Base-by-base conservation (phyloP, 2,113 vertebrate genomes). In the Sander vitreus region DNA sequence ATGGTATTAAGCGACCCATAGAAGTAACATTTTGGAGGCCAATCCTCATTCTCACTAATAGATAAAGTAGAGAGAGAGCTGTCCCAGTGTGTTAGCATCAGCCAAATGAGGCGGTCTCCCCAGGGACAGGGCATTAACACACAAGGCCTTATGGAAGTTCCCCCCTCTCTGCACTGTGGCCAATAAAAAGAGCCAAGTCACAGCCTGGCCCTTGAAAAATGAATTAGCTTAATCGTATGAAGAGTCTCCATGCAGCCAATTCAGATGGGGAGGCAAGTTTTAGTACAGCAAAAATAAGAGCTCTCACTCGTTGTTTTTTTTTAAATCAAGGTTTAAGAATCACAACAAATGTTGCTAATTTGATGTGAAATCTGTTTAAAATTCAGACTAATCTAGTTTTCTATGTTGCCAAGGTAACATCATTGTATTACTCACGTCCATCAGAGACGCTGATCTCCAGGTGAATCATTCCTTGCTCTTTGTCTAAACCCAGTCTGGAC, bases 401-500 rank as follows among this genome's bases (percentile, higher is more conserved):
- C 54, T 39, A 8, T 51, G 33, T 70, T 58, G 43, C 27, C 48
- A 50, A 45, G 43, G 25, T 36, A 75, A 62, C 39, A 48, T 39
- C 0, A 51, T 60, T 33, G 30, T 15, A 66, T 69, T 88, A 98
- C 97, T 98, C 94, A 98, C 97, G 87, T 85, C 97, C 96, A 80
- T 97, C 97, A 55, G 93, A 85, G 54, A 96, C 89, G 66, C 94
- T 96, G 85, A 96, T 96, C 89, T 98, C 97, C 18, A 98, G 91
- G 79, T 98, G 97, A 58, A 98, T 96, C 0, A 97, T 95, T 54
- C 97, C 97, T 80, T 96, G 96, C 2, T 98, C 97, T 91, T 96
- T 97, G 91, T 95, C 95, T 0, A 96, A 96, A 14, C 95, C 95
- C 93, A 96, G 95, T 84, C 96, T 93, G 51, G 97, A 98, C 97